phyloP scores from a whole-genome alignment of 2,113 vertebrate species.

The Junco hyemalis region DNA sequence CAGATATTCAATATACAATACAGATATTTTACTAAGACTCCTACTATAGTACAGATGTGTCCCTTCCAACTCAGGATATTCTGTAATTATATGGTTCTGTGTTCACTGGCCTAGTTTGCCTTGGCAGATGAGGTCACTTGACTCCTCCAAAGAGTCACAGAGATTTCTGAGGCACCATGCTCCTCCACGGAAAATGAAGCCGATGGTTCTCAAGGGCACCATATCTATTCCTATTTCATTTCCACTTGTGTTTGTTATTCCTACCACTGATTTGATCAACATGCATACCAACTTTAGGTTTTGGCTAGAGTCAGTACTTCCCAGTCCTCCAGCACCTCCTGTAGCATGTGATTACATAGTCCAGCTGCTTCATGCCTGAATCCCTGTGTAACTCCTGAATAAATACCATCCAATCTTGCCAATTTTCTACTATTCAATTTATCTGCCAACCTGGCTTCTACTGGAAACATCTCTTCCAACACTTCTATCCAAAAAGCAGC shows the following conservation, averaged over 20 bases:
- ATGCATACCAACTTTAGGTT: fast-evolving
- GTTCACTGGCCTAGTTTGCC: not conserved
- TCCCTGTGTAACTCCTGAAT: not conserved
- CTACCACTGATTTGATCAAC: not conserved
- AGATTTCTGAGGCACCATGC: not conserved
- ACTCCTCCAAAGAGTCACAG: not conserved
- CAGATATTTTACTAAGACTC: too few relatives aligned
- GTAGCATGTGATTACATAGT: fast-evolving
- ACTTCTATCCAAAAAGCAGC: not conserved
- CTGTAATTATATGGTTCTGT: not conserved
- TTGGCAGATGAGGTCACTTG: not conserved
- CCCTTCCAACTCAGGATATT: not conserved
- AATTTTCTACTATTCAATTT: not conserved
- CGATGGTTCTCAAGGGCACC: not conserved
- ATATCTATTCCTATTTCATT: not conserved
- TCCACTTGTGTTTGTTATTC: not conserved
- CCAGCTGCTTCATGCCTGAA: fast-evolving
- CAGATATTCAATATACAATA: too few relatives aligned
- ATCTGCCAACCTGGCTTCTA: not conserved
- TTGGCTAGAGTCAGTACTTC: fast-evolving
- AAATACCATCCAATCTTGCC: not conserved
- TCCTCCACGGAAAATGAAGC: not conserved
- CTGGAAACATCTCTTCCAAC: not conserved
- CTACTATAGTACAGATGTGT: not conserved
- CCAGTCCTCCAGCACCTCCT: fast-evolving